These are phyloP conservation scores for Hypotaenidia okinawae DNA, from an alignment of 2,797 vertebrate species.

Conservation along the genomic window DNA sequence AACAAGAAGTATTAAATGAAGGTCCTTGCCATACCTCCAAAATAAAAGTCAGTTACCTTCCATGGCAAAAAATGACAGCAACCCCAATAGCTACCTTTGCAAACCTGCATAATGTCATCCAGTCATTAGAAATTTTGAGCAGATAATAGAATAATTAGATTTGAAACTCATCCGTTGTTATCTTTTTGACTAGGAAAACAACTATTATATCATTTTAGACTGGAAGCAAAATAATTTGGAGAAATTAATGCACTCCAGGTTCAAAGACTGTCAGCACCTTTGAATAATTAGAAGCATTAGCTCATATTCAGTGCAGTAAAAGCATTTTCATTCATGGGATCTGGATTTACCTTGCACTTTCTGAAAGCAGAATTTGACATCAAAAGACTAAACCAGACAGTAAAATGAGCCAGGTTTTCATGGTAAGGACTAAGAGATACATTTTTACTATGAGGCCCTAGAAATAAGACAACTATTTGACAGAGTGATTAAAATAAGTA, in stretches of 20 bases:
- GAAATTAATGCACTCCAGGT: not conserved
- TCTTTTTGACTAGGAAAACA: not conserved
- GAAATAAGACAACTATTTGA: not conserved
- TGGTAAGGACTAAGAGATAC: not conserved
- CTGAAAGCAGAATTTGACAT: not conserved
- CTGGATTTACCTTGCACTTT: not conserved
- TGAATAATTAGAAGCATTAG: not conserved
- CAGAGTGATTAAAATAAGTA: not conserved
- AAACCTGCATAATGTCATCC: not conserved
- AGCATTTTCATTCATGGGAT: not conserved
- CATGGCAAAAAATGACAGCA: not conserved
- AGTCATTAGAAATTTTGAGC: constrained; percentile 6
- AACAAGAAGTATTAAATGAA: not conserved
- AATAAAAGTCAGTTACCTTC: not conserved
- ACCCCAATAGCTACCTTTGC: not conserved
- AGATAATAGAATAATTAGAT: constrained; percentile 4
- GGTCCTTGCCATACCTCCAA: not conserved
- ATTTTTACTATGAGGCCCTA: not conserved
- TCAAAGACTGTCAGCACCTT: not conserved
- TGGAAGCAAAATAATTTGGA: not conserved
- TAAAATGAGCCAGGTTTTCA: not conserved
- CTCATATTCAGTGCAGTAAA: not conserved
- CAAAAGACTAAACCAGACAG: not conserved
- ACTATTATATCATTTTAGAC: not conserved
- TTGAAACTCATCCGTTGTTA: not conserved